Base-by-base conservation (phyloP, 2,888 invertebrate genomes). In the Drosophila histrio region DNA sequence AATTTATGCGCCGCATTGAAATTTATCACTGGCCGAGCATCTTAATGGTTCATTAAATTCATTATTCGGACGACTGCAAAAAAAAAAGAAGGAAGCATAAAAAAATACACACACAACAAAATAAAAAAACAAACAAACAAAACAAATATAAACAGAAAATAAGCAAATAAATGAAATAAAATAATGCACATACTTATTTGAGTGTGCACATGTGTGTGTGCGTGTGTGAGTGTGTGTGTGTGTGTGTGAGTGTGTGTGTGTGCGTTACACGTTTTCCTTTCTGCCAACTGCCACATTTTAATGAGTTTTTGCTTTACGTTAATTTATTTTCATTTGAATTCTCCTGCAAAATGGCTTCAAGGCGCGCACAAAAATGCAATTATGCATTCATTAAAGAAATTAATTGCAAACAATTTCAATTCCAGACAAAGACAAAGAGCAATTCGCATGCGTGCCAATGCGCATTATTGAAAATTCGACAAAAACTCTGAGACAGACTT, bases 31-130 rank as follows among this genome's bases (percentile, higher is more conserved):
- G 78, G 84, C 60, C 81, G 64, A 86, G 87, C 90, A 90, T 90
- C 90, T 90, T 89, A 90, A 90, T 90, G 90, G 90, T 90, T 90
- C 91, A 90, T 90, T 90, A 90, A 90, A 90, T 90, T 88, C 90
- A 90, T 90, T 90, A 90, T 85, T 87, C 83, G 85, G 76, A 73
- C 77, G 74, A 66, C 49, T 85, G 77, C 67, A 72, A 77, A 77
- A 63, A 78, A 56, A 64, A 57, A 54, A 62, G 56, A 72, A 41
- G 54, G n/a, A n/a, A n/a, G n/a, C n/a, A n/a, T 57, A 59, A 46
- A 59, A 54, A 63, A 50, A 54, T 66, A 60, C 34, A 36, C 9
- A 47, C 11, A 32, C 56, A 49, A n/a, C 2, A 17, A 34, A 47
- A 49, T 15, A 38, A 11, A 28, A 38, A 58, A 24, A 36, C 28